phyloP scores from a whole-genome alignment of 2,113 vertebrate genomes.

The Myxocyprinus asiaticus region DNA sequence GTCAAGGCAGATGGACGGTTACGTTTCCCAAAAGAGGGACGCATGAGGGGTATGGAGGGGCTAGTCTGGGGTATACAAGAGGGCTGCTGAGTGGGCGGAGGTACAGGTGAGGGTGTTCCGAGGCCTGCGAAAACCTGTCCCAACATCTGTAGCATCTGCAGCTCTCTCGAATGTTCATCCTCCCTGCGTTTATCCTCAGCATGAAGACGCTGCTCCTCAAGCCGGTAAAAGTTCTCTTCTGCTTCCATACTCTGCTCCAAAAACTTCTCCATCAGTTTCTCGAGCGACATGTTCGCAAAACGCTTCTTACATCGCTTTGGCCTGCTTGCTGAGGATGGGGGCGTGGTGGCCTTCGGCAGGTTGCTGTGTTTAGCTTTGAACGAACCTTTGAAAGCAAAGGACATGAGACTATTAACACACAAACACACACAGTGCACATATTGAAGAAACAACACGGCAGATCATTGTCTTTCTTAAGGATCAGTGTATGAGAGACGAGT shows the following conservation, averaged over 20 bases:
- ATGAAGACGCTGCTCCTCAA: conserved; percentile 85
- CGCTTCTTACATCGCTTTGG: conserved; percentile 80
- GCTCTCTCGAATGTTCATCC: conserved; percentile 82
- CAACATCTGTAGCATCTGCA: conserved; percentile 90
- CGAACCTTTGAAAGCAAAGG: conserved; percentile 48
- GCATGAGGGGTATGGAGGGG: conserved; percentile 47
- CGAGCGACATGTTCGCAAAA: conserved; percentile 79
- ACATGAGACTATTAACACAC: not conserved
- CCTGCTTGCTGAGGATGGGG: conserved; percentile 66
- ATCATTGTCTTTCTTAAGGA: not conserved
- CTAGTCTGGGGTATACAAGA: conserved; percentile 25
- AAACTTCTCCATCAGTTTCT: conserved; percentile 89
- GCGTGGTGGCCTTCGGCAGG: conserved; percentile 63
- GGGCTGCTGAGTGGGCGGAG: conserved; percentile 66
- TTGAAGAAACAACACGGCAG: conserved; percentile 5
- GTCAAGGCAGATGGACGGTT: conserved; percentile 60
- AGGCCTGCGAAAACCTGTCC: conserved; percentile 87
- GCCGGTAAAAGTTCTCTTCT: conserved; percentile 84
- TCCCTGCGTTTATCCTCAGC: conserved; percentile 85
- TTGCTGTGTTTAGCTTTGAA: conserved; percentile 64
- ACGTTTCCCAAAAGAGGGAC: conserved; percentile 40
- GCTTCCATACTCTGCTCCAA: conserved; percentile 86
- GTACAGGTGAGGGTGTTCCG: conserved; percentile 64
- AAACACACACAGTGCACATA: not conserved
- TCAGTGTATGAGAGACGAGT: not conserved